Evolutionary conservation across 2,888 invertebrate genomes (phyloP), one percentile per base, ranked within the genome.

Genomic region (Cylloceria caligata): DNA sequence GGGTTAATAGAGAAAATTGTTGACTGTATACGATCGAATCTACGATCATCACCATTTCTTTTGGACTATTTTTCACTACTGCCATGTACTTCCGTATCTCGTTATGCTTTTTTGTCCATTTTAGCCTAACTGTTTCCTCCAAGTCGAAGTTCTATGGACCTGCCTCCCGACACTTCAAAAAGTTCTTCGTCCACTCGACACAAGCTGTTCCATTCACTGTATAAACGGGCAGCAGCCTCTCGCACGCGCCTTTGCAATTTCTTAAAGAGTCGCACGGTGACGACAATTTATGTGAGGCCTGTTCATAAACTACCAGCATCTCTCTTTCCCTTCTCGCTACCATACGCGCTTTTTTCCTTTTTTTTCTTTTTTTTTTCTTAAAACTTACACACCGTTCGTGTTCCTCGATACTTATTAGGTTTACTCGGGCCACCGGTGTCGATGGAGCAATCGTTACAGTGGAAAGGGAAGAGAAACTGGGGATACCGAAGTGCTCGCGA

Each of bases 211-310:
- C 88, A 85, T 88, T 87, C 88, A 85, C 88, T 86, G 45, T 57
- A 45, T 21, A 47, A 36, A n/a, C 55, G 11, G 27, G 52, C 21
- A 7, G 5, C 45, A 30, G 16, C 4, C 47, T 47, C 65, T 52
- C 64, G n/a, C n/a, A 6, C 67, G 57, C 69, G 89, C 91, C 90
- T 92, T 89, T 91, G 91, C 92, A 93, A 93, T 93, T 92, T 93
- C 93, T 92, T 92, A 92, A 92, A 92, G 92, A 93, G 92, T 91
- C 88, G 88, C 91, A 34, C 75, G 60, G 24, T 57, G 62, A 55
- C 72, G 91, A 92, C 92, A 93, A 93, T 93, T 92, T 93, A 93
- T 93, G 92, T 92, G 91, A 90, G 90, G 88, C 90, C 89, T 91
- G 93, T 92, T 92, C 92, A 92, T 93, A 92, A 92, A 92, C 90